These are phyloP conservation scores for Fukomys damarensis DNA, from an alignment of 2,113 vertebrate genomes.

Conservation along the genomic window DNA sequence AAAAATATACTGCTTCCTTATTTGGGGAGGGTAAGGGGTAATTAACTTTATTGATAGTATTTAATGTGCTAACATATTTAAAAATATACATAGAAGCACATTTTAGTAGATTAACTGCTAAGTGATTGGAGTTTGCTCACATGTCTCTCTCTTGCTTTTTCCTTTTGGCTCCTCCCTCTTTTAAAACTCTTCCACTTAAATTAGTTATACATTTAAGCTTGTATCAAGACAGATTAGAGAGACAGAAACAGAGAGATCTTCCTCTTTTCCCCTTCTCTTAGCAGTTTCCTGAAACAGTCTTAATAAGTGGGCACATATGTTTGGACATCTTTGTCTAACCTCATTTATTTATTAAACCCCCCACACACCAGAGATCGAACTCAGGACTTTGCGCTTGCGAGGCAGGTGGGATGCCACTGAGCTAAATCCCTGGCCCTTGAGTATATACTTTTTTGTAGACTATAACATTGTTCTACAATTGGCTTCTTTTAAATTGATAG, in stretches of 20 bases:
- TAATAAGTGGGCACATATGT: background rate
- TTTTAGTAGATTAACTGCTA: background rate
- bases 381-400: too few relatives aligned
- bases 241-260: background rate
- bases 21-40: background rate
- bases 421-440: too few relatives aligned
- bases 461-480: background rate
- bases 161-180: background rate
- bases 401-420: too few relatives aligned
- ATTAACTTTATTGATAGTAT: background rate
- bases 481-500: conserved; percentile 10
- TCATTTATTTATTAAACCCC: too few relatives aligned
- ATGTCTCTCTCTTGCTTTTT: conserved; percentile 4
- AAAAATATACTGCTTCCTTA: conserved; percentile 12
- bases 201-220: conserved; percentile 14
- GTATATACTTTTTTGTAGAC: background rate
- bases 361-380: too few relatives aligned
- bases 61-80: conserved; percentile 45
- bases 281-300: conserved; percentile 42
- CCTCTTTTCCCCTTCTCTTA: background rate
- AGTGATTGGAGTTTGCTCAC: conserved; percentile 33
- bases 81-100: conserved; percentile 36
- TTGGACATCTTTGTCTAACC: conserved; percentile 15
- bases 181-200: conserved; percentile 36
- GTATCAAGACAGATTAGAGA: background rate